phyloP scores from a whole-genome alignment of 2,888 invertebrate genomes.

The Trichopria drosophilae region DNA sequence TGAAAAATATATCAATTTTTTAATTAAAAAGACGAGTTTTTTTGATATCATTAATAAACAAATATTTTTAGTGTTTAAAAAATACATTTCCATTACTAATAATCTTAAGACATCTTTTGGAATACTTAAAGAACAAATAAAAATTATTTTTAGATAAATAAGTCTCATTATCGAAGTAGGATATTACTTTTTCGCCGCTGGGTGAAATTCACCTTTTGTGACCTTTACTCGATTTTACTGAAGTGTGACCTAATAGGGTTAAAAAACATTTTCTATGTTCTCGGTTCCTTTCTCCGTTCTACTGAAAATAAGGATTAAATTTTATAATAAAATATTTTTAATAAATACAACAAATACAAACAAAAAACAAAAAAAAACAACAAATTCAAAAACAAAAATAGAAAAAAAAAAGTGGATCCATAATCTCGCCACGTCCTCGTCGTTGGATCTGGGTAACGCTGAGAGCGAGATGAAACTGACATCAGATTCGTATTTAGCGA shows the following conservation, averaged over 20 bases:
- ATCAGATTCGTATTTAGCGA: too few species aligned
- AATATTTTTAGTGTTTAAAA: conserved; percentile 3
- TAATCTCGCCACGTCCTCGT: too few species aligned
- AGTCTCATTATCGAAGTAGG: conserved; percentile 7
- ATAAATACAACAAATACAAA: too few species aligned
- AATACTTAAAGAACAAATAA: conserved; percentile 4
- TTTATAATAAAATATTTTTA: too few species aligned
- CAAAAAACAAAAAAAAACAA: too few species aligned
- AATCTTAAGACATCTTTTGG: conserved; percentile 5
- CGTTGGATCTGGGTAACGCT: too few species aligned
- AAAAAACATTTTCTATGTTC: too few species aligned
- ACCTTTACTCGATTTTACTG: not conserved
- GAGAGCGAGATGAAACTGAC: too few species aligned
- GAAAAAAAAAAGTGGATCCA: too few species aligned
- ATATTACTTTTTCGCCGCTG: conserved; percentile 10
- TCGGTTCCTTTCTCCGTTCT: too few species aligned
- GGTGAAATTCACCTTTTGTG: conserved; percentile 7
- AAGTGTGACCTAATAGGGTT: conserved; percentile 3
- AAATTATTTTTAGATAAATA: conserved; percentile 11
- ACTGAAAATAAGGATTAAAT: too few species aligned
- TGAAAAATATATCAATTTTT: conserved; percentile 18
- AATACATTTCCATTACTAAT: conserved; percentile 8
- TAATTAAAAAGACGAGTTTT: conserved; percentile 13
- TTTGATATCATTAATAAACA: conserved; percentile 16
- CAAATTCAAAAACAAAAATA: too few species aligned